Conservation (phyloP, 2,113 vertebrate genomes). For the Asarcornis scutulata region DNA sequence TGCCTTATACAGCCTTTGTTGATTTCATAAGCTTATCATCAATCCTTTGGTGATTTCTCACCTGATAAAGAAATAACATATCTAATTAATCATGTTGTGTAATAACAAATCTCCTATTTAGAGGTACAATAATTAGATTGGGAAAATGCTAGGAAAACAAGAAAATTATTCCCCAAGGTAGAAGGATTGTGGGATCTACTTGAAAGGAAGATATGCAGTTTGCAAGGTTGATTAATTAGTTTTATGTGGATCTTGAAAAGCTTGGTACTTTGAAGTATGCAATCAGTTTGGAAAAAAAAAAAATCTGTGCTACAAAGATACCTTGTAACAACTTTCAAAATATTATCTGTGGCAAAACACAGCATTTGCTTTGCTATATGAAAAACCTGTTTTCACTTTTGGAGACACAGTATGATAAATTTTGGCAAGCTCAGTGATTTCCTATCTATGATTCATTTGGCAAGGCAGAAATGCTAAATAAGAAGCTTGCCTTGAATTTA, state of each 20-base stretch:
- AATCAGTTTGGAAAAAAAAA: conserved; percentile 64
- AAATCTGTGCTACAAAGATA: conserved; percentile 69
- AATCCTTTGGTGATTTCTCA: conserved; percentile 75
- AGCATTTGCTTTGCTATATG: conserved; percentile 64
- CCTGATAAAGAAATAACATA: conserved; percentile 74
- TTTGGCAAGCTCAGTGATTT: conserved; percentile 69
- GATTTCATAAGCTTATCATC: conserved; percentile 65
- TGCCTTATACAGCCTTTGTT: conserved; percentile 46
- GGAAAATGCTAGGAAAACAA: conserved; percentile 69
- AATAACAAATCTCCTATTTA: conserved; percentile 70
- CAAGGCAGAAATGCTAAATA: conserved; percentile 62
- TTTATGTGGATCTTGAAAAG: conserved; percentile 74
- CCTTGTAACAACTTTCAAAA: conserved; percentile 71
- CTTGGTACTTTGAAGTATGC: conserved; percentile 67
- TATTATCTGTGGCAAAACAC: conserved; percentile 75
- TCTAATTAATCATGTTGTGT: conserved; percentile 75
- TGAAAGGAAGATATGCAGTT: conserved; percentile 67
- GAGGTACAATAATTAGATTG: conserved; percentile 72
- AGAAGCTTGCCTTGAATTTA: conserved; percentile 56
- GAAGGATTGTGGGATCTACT: conserved; percentile 51
- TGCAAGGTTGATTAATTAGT: conserved; percentile 79
- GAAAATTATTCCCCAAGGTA: conserved; percentile 74
- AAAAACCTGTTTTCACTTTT: conserved; percentile 72
- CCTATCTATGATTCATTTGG: conserved; percentile 65
- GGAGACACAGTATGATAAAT: conserved; percentile 71